Evolutionary conservation across 2,888 invertebrate genomes (phyloP).

Genomic region (Ditula angustiorana): DNA sequence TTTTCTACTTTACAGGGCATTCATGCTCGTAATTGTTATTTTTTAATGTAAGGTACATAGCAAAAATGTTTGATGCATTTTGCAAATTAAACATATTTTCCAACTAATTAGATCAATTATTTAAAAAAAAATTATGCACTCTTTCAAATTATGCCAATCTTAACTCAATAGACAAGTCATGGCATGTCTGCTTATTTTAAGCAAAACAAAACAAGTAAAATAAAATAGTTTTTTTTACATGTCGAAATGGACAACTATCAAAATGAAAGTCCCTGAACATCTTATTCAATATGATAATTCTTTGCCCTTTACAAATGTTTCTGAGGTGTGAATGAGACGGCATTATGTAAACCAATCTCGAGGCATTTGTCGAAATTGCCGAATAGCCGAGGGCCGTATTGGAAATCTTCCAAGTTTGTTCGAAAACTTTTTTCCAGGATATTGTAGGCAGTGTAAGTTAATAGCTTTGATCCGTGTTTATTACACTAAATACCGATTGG

Average conservation of each 20-base stretch:
- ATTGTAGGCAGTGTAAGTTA: constrained; percentile 2
- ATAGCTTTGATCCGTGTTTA: constrained; percentile 12
- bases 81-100: no score
- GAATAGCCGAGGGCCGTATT: constrained; percentile 12
- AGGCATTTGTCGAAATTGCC: constrained; percentile 11
- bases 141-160: no score
- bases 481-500: not conserved
- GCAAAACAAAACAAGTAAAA: no score
- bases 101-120: no score
- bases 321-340: constrained; percentile 17
- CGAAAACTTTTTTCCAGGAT: constrained; percentile 6
- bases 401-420: constrained; percentile 9
- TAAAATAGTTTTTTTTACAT: not conserved
- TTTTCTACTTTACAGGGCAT: no score
- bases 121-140: no score
- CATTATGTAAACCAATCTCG: constrained; percentile 7
- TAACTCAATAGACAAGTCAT: no score
- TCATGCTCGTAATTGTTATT: no score
- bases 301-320: constrained; percentile 19
- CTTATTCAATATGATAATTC: constrained; percentile 19
- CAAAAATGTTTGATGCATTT: no score
- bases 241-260: not conserved
- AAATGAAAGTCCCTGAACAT: not conserved
- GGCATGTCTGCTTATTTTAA: no score
- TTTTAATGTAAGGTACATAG: no score